Conservation (phyloP, 2,113 vertebrate species). For the Cercopithecus mona region DNA sequence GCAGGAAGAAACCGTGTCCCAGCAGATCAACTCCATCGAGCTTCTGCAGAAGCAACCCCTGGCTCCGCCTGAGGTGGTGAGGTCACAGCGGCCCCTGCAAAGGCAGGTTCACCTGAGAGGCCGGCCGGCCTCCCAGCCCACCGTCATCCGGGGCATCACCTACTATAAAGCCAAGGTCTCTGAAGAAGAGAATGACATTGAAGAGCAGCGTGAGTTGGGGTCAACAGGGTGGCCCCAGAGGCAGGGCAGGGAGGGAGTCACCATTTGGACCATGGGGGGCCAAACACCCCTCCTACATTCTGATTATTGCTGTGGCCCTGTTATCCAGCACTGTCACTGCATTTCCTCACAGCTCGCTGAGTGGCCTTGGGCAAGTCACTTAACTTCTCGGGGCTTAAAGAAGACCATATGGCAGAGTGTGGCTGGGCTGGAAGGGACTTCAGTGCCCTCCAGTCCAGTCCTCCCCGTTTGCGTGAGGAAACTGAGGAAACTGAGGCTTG, state of each 20-base stretch:
- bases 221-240: neutral
- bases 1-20: conserved; percentile 82
- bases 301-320: rapidly evolving
- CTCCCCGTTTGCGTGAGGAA: neutral
- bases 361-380: neutral
- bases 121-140: conserved; percentile 85
- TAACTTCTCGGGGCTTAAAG: neutral
- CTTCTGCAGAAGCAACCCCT: conserved; percentile 73
- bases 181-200: conserved; percentile 90
- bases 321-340: neutral
- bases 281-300: rapidly evolving
- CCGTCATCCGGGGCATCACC: conserved; percentile 93
- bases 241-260: neutral
- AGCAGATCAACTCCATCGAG: conserved; percentile 81
- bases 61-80: conserved; percentile 56
- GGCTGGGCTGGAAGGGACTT: neutral
- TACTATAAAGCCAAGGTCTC: conserved; percentile 95
- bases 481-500: neutral
- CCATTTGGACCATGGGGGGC: neutral
- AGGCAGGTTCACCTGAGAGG: conserved; percentile 78
- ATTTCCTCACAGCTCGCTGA: neutral
- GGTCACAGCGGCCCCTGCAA: conserved; percentile 76
- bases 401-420: neutral
- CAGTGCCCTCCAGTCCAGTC: neutral
- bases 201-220: conserved; percentile 91